Base-by-base conservation (phyloP, 2,888 invertebrate genomes). In the Torymus tubicola region DNA sequence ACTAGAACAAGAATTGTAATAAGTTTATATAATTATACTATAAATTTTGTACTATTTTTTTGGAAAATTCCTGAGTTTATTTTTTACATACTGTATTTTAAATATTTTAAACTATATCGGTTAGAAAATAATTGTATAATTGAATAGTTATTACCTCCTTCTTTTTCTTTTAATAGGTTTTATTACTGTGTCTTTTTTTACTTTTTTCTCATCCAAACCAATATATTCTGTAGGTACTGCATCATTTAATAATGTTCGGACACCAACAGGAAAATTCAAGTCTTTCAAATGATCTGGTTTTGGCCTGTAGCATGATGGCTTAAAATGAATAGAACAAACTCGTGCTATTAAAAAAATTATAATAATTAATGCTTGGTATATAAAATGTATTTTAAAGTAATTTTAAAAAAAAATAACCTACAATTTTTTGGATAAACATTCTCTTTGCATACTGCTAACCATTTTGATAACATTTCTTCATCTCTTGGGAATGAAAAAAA, bases 401-500 rank as follows among this genome's bases (percentile, higher is more conserved):
- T 21, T 18, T 12, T 16, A 16, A 60, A 18, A 61, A 60, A 31
- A 24, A 61, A 18, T 2, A 57, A 67, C 52, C 52, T 58, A 74
- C 67, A 57, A 67, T 67, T 31, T 65, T 24, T 74, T 50, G 60
- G 50, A 50, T 42, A 42, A 58, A 5, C 24, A 12, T 21, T 4
- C 12, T 50, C 50, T 60, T 67, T 67, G 21, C 72, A 63, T 31
- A 55, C 53, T 24, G 14, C 31, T 42, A 73, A 18, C 57, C 64
- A 65, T 14, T 73, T 73, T 73, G 42, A 55, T 57, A 53, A 31
- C 18, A 55, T 57, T 53, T 55, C 42, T 18, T 64, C 18, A 64
- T 73, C 57, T 52, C 24, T 74, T 4, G 58, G 74, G 60, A 74
- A 74, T 0, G 58, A 74, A 58, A n/a, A 74, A 67, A 57, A 74